phyloP scores from a whole-genome alignment of 2,888 invertebrate species.

The Ischnus inquisitorius region DNA sequence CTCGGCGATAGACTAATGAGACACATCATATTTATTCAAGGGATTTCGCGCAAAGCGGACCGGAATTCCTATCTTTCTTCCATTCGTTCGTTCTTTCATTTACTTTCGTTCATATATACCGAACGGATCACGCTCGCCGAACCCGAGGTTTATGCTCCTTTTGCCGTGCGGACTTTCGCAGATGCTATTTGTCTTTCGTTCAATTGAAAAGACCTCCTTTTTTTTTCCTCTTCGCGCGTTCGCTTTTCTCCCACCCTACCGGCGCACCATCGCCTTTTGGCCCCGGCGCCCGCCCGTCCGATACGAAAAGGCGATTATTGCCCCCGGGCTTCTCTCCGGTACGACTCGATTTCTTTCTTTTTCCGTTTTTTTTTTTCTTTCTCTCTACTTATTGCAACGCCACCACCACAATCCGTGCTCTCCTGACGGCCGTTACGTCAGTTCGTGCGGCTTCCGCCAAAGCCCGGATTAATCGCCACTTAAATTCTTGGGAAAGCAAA shows the following conservation, averaged over 20 bases:
- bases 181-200: conserved; percentile 65
- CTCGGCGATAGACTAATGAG: conserved; percentile 23
- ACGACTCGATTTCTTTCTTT: conserved; percentile 74
- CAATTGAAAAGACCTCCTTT: conserved; percentile 61
- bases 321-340: conserved; percentile 63
- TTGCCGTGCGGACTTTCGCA: conserved; percentile 54
- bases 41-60: background rate
- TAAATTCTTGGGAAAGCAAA: conserved; percentile 59
- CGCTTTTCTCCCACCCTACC: background rate
- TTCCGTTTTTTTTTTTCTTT: conserved; percentile 69
- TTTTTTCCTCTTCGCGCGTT: conserved; percentile 33
- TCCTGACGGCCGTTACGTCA: conserved; percentile 56
- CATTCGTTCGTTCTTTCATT: conserved; percentile 22
- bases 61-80: conserved; percentile 20
- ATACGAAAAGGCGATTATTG: conserved; percentile 68
- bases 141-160: conserved; percentile 35
- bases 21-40: conserved; percentile 18
- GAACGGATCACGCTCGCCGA: conserved; percentile 44
- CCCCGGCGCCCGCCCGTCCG: conserved; percentile 38
- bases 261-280: conserved; percentile 38
- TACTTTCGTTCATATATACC: conserved; percentile 33
- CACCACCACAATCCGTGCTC: conserved; percentile 42
- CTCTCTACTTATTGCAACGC: conserved; percentile 38
- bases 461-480: conserved; percentile 63
- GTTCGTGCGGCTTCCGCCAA: conserved; percentile 54